Evolutionary conservation across 1,140 invertebrate genomes (phyloP).

Genomic region (Eumaeus atala): DNA sequence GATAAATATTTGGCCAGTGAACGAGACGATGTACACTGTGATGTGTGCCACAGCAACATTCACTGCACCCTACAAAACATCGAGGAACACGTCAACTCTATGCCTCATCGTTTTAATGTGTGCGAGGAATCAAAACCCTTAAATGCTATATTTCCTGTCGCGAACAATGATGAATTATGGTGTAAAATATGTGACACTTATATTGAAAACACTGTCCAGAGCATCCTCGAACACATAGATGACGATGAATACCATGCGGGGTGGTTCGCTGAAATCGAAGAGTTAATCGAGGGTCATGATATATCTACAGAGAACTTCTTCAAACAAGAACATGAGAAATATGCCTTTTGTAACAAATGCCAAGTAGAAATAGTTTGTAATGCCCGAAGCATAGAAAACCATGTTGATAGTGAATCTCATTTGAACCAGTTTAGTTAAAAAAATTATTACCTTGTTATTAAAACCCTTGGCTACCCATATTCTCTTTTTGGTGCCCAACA

Average conservation of each 20-base stretch:
- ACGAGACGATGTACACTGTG: constrained; percentile 40
- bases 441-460: neutral
- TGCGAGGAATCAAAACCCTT: constrained; percentile 41
- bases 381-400: constrained; percentile 33
- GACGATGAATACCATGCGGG: constrained; percentile 39
- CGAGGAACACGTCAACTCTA: constrained; percentile 44
- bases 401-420: constrained; percentile 41
- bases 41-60: constrained; percentile 36
- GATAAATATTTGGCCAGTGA: constrained; percentile 38
- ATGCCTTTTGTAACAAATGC: constrained; percentile 49
- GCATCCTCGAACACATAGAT: constrained; percentile 43
- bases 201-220: constrained; percentile 34
- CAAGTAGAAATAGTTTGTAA: constrained; percentile 36
- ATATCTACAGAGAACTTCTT: constrained; percentile 42
- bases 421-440: constrained; percentile 39
- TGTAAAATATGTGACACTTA: constrained; percentile 51
- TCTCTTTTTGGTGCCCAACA: too few species aligned
- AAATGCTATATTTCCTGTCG: constrained; percentile 47
- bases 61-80: constrained; percentile 37
- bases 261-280: constrained; percentile 47
- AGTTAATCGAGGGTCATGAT: constrained; percentile 42
- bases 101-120: constrained; percentile 35
- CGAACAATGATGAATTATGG: constrained; percentile 44
- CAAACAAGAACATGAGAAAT: constrained; percentile 41
- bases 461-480: neutral